Base-by-base conservation (phyloP, 2,797 vertebrate genomes). In the Neoniphon sammara region DNA sequence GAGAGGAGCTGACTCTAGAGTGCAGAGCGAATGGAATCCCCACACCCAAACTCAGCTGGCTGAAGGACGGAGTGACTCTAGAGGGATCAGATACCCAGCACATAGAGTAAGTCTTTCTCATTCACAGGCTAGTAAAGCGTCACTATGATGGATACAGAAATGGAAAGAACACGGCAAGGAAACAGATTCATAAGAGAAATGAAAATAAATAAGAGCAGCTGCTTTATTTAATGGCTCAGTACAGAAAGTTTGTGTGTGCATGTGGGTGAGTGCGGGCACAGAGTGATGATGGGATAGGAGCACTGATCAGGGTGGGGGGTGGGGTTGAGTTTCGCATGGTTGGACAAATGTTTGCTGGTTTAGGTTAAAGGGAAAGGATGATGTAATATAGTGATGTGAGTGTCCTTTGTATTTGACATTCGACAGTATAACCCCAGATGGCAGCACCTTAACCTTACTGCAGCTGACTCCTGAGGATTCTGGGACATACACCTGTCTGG, bases 401-500 rank as follows among this genome's bases (percentile, higher is more conserved):
- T 27, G 52, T 27, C 1, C 59, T 75, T 17, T 68, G 59, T 63
- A 30, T 73, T 11, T 64, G 0, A 65, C 36, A 10, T 57, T 30
- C 46, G 1, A 1, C 93, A 98, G 97, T 12, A 39, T 94, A 81
- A 94, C 92, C 73, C 85, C 77, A 0, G 94, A 96, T 0, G 92
- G 96, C 71, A 90, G 91, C 85, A 89, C 92, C 10, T 86, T 98
- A 54, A 94, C 94, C 52, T 87, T 98, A 0, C 91, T 93, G 78
- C 91, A 76, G 18, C 87, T 96, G 56, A 91, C 21, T 30, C 82
- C 94, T 0, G 89, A 93, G 0, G 95, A 98, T 79, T 93, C 96
- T 0, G 97, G 97, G 0, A 95, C 92, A 0, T 98, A 97, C 88
- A 96, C 92, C 2, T 98, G 97, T 71, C 72, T 96, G 88, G 97